These are phyloP conservation scores for Hydroisotoma schaefferi DNA, from an alignment of 2,888 invertebrate genomes.

Conservation along the genomic window DNA sequence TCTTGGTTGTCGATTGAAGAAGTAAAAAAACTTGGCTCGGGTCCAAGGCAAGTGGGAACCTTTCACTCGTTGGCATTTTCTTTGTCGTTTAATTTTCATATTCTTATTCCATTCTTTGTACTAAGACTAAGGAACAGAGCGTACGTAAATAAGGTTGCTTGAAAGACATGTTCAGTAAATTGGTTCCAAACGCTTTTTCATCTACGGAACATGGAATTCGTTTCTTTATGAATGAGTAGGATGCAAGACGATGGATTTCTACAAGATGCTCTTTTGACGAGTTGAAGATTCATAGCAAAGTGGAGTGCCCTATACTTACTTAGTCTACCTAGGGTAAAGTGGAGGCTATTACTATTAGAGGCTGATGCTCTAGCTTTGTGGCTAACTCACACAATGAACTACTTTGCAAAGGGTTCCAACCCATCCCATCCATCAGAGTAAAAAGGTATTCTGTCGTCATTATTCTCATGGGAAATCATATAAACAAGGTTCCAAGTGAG, in stretches of 20 bases:
- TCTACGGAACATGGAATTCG: not conserved
- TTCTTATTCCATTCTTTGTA: not conserved
- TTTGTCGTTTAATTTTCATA: not conserved
- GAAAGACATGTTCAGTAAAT: constrained; percentile 1
- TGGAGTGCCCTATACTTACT: not conserved
- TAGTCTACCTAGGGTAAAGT: too few species aligned
- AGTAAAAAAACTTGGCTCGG: not conserved
- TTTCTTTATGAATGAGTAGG: not conserved
- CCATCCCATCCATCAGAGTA: constrained; percentile 2
- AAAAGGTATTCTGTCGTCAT: not conserved
- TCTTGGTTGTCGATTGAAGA: too few species aligned
- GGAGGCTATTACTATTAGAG: not conserved
- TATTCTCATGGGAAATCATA: constrained; percentile 9
- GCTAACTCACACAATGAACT: not conserved
- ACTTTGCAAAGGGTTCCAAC: constrained; percentile 2
- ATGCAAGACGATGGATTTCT: constrained; percentile 3
- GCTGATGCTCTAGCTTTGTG: not conserved
- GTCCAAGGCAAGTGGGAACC: constrained; percentile 1
- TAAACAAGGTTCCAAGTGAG: constrained; percentile 9
- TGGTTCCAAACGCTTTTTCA: constrained; percentile 4
- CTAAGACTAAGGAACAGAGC: not conserved
- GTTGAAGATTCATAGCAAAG: constrained; percentile 1
- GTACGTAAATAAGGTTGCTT: not conserved
- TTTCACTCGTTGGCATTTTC: constrained; percentile 5
- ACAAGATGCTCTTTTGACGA: constrained; percentile 1